Conservation (phyloP, 2,888 invertebrate genomes). For the Dyspetes luteomarginatus region DNA sequence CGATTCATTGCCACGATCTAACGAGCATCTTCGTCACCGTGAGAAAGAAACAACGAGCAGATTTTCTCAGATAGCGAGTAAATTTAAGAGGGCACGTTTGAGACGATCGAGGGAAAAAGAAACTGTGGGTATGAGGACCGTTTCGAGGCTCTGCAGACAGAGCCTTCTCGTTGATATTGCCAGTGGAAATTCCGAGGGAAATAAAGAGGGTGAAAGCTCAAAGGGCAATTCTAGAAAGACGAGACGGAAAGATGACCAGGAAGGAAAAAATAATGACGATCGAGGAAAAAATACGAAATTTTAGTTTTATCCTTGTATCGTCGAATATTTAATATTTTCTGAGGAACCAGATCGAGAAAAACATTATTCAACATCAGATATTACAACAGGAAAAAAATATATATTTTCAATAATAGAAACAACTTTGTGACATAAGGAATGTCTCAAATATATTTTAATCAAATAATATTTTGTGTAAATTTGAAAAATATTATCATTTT, state of each 20-base stretch:
- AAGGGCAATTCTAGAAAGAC: slow-evolving; percentile 3
- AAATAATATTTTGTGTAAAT: no score
- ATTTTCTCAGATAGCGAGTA: slow-evolving; percentile 84
- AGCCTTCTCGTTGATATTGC: slow-evolving; percentile 88
- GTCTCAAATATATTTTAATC: no score
- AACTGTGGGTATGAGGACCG: slow-evolving; percentile 84
- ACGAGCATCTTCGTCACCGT: slow-evolving; percentile 66
- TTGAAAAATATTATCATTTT: no score
- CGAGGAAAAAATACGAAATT: neutral
- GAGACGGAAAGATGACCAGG: neutral
- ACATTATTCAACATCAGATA: no score
- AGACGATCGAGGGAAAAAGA: slow-evolving; percentile 81
- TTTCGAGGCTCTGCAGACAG: slow-evolving; percentile 90
- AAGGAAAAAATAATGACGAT: slow-evolving; percentile 2
- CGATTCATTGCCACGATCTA: slow-evolving; percentile 84
- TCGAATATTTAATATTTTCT: no score
- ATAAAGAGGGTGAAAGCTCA: slow-evolving; percentile 6
- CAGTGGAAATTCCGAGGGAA: neutral
- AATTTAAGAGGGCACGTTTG: slow-evolving; percentile 86
- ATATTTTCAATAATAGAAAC: no score
- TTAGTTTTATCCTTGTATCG: neutral
- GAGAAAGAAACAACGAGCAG: slow-evolving; percentile 66
- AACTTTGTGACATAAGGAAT: no score
- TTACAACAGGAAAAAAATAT: no score
- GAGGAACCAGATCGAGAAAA: no score